Base-by-base conservation (phyloP, 2,113 vertebrate genomes). In the Smithornis capensis region DNA sequence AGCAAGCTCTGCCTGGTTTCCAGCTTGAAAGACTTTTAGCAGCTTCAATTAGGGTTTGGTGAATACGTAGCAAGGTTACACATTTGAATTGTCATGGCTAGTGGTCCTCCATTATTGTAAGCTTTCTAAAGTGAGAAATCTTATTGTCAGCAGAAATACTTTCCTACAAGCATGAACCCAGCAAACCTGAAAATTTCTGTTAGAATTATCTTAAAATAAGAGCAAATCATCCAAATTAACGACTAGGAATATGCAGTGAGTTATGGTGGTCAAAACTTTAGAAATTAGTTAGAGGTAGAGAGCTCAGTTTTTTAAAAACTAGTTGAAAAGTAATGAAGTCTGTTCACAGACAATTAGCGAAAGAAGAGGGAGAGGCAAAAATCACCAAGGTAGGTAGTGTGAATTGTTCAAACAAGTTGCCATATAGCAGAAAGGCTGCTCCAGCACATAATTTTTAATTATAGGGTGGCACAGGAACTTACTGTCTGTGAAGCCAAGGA, bases 401-500 rank as follows among this genome's bases (percentile, higher is more conserved):
- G 62, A 84, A 73, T 92, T 87, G 64, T 60, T 87, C 62, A 53
- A 31, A 6, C 13, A 84, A n/a, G 13, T 60, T 82, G 21, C 21
- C 42, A 74, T 62, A 14, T 4, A 17, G 33, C 23, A 87, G 31
- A 88, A 94, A 83, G 17, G 13, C n/a, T 78, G 4, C 19, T 92
- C 10, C 25, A 56, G 12, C 82, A 37, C 50, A n/a, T 40, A 19
- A 78, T 71, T n/a, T 65, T 60, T 73, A 83, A 77, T 71, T 62
- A 69, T 5, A 47, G 4, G 5, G 13, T 40, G 37, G 19, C 69
- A 60, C 19, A 81, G 42, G 12, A 71, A 77, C 73, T 90, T 96
- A 92, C 87, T 94, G 68, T 74, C 82, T 79, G 86, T 96, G 31
- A 97, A 75, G 12, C 88, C 95, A 88, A 95, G 75, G 76, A 98